Evolutionary conservation across 2,113 vertebrate species (phyloP), one percentile per base, ranked within the genome.

Genomic region (Phalacrocorax carbo): DNA sequence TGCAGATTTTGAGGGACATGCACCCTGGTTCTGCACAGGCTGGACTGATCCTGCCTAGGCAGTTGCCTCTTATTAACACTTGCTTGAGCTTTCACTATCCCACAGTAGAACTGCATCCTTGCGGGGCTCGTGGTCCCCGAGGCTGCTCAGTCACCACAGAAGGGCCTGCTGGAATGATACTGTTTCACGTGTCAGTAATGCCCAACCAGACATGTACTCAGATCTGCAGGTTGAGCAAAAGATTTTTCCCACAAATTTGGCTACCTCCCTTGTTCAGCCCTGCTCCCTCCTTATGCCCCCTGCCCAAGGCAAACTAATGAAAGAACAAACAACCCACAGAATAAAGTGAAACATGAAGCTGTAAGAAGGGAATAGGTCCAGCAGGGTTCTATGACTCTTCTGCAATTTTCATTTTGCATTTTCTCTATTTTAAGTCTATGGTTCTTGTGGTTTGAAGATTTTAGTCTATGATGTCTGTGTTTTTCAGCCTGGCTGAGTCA

Each of bases 61-160:
- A 44, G 9, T 60, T 80, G 2, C 9, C 25, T 84, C n/a, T 49
- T 51, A 7, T 2, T 38, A 70, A 58, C n/a, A 20, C 4, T 32
- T 52, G 5, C 11, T 4, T 71, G 62, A 75, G 23, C 23, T 70
- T 52, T 85, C 51, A 36, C 20, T 44, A 9, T 34, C 21, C 29
- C 40, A 2, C 30, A 36, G 10, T 5, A 52, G 58, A 79, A 20
- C 27, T 75, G 13, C 46, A 30, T 34, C 66, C 22, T 73, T 76
- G 42, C 18, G 42, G 5, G 2, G 9, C 0, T 91, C 1, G 2
- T 4, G 4, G 25, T 76, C 52, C 21, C 58, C 1, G 3, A 1
- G 32, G 20, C 13, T 64, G 8, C 21, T 55, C 8, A 18, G 27
- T 44, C 27, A 64, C 32, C 16, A 30, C 48, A 42, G 71, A 57